These are phyloP conservation scores for Eptatretus burgeri DNA, from an alignment of 2,113 vertebrate species.

Conservation along the genomic window DNA sequence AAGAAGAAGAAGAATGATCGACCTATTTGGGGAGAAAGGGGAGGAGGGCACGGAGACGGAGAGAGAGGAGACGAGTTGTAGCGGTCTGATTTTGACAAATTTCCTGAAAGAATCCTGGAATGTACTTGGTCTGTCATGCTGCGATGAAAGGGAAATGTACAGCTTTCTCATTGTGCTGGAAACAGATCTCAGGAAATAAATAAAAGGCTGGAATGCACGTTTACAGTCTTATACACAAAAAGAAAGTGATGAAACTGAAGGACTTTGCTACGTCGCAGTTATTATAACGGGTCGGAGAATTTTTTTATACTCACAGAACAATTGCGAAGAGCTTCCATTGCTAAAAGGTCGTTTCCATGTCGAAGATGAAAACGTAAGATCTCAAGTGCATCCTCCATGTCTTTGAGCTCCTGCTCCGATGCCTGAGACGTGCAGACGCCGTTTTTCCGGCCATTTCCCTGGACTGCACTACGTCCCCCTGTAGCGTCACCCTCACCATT, in stretches of 20 bases:
- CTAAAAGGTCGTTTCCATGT: conserved; percentile 71
- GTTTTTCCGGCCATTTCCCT: neutral
- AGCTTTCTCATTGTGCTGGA: neutral
- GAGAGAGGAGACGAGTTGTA: too few relatives aligned
- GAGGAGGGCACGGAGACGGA: too few relatives aligned
- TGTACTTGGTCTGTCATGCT: neutral
- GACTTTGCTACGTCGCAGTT: neutral
- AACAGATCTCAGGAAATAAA: neutral
- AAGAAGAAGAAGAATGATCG: too few relatives aligned
- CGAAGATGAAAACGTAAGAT: conserved; percentile 81
- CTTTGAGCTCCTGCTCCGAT: conserved; percentile 40
- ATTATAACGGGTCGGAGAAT: too few relatives aligned
- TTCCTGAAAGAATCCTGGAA: neutral
- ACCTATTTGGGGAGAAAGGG: too few relatives aligned
- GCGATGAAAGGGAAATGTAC: neutral
- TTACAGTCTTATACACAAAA: neutral
- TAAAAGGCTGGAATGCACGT: neutral
- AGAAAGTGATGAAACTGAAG: neutral
- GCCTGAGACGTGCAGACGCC: conserved; percentile 13
- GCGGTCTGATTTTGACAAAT: too few relatives aligned
- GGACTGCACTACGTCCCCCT: neutral
- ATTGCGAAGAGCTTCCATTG: conserved; percentile 78
- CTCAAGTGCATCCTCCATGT: conserved; percentile 44
- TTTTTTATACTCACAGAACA: conserved; percentile 39
- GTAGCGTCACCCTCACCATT: too few relatives aligned